Conservation (phyloP, 1,140 invertebrate genomes). For the Vanessa tameamea region DNA sequence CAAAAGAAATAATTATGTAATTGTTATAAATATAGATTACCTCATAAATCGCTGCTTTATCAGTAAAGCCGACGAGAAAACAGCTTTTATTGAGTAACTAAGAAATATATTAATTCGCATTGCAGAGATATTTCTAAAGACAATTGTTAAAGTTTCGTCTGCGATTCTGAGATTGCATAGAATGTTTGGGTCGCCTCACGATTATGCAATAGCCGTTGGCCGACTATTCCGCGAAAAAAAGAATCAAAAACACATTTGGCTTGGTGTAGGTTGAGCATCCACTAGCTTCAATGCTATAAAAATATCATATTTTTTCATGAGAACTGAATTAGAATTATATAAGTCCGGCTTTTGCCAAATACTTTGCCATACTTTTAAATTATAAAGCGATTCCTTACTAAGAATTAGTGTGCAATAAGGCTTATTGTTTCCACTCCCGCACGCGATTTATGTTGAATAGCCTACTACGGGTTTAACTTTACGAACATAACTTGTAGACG, state of each 20-base stretch:
- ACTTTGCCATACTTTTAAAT: neutral
- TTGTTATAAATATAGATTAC: too few relatives aligned
- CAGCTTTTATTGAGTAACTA: conserved; percentile 16
- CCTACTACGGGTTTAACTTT: conserved; percentile 50
- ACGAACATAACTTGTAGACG: conserved; percentile 61
- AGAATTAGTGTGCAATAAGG: conserved; percentile 3
- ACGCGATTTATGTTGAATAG: conserved; percentile 68
- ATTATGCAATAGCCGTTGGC: conserved; percentile 57
- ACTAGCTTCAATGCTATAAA: conserved; percentile 2
- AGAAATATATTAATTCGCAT: conserved; percentile 26
- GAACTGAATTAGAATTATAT: neutral
- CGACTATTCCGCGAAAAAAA: conserved; percentile 51
- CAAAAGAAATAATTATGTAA: too few relatives aligned
- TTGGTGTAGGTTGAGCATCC: conserved; percentile 26
- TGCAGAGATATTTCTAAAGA: conserved; percentile 24
- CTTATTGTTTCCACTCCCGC: conserved; percentile 61
- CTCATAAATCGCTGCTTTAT: neutral
- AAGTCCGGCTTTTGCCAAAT: neutral
- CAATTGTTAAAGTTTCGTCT: conserved; percentile 31
- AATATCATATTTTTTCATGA: neutral
- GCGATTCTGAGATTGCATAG: conserved; percentile 32
- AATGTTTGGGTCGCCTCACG: conserved; percentile 40
- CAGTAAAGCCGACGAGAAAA: neutral
- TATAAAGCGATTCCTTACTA: neutral
- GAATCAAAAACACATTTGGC: conserved; percentile 49